Base-by-base conservation (phyloP, 2,797 vertebrate species). In the Ctenosaura bakeri region DNA sequence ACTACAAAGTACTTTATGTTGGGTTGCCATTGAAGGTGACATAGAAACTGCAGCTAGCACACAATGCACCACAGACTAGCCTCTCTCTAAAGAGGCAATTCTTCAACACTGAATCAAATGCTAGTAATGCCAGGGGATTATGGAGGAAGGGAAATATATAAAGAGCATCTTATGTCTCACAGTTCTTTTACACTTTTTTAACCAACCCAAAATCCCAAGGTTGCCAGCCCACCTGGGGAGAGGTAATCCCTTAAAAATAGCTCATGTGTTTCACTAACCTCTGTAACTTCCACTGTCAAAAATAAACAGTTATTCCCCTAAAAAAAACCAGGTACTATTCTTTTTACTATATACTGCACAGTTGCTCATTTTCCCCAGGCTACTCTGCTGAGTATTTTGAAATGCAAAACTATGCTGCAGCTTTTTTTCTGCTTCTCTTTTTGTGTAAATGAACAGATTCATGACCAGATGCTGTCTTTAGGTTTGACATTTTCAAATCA, bases 371-470 rank as follows among this genome's bases (percentile, higher is more conserved):
- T 76, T 22, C 1, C 10, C n/a, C 5, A 77, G 86, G 89, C 56
- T 77, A 82, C 35, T 78, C 26, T 46, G 38, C 24, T 38, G 73
- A 84, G 85, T 42, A 54, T 64, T 90, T 90, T 87, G 24, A 90
- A 90, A 88, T 42, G 62, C 50, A 14, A 54, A 85, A 64, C 10
- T 42, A 76, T 50, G n/a, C 18, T 32, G 12, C 50, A 85, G 12
- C 16, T 16, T 76, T 56, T 64, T 52, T 79, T 3, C n/a, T 83
- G 3, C 24, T 12, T 35, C 77, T 16, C 24, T 38, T 22, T 71
- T 38, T 74, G 26, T 62, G 6, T 9, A 62, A 42, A 64, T 20
- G 32, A 79, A 89, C 50, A 89, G 62, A 71, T 69, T 79, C 74
- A 56, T 29, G 74, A 69, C 59, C 82, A 56, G 22, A 77, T 71